These are phyloP conservation scores for Porites rus DNA, from an alignment of 92 coral and sea anemone species.

Conservation along the genomic window DNA sequence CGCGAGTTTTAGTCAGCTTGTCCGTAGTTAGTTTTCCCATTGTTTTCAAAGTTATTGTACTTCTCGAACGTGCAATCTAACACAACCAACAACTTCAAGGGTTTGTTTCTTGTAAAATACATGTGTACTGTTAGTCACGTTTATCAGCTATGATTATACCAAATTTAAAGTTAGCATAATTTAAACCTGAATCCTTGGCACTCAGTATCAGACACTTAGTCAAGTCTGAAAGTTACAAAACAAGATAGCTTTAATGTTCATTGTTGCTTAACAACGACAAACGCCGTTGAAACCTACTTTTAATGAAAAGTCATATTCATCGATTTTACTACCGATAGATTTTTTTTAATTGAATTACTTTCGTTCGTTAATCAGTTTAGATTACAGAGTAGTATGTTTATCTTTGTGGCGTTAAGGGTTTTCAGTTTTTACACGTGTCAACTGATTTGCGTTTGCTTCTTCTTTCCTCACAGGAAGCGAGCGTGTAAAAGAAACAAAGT, in stretches of 20 bases:
- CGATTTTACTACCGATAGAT: background rate
- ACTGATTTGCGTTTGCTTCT: background rate
- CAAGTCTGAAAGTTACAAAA: background rate
- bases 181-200: no score
- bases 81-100: background rate
- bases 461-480: slow-evolving; percentile 78
- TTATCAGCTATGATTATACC: no score
- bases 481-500: slow-evolving; percentile 95
- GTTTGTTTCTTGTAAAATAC: background rate
- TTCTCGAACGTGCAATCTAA: background rate
- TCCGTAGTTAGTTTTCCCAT: background rate
- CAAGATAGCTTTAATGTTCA: background rate
- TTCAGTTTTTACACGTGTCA: background rate
- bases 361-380: background rate
- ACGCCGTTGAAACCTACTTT: background rate
- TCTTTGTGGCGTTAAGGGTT: background rate
- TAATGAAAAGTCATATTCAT: background rate
- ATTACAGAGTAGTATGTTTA: no score
- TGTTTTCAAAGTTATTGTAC: no score
- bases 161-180: no score
- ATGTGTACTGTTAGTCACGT: background rate
- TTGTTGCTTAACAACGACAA: slow-evolving; percentile 12
- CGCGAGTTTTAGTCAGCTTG: background rate
- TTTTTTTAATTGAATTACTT: no score
- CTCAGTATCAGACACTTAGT: background rate